These are phyloP conservation scores for Leguminivora glycinivorella DNA, from an alignment of 1,140 invertebrate genomes.

Conservation along the genomic window DNA sequence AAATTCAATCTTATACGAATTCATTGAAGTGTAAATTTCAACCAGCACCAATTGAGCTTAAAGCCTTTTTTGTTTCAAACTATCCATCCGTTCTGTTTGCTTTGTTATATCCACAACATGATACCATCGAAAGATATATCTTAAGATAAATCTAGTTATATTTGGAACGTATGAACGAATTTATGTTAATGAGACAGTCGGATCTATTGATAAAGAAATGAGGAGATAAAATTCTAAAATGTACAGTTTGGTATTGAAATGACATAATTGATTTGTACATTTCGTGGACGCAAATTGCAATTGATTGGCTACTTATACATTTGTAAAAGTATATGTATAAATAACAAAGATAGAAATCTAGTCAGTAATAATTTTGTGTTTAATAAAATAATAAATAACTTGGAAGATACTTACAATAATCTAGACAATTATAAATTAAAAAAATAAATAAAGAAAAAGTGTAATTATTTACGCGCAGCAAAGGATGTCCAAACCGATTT, in stretches of 20 bases:
- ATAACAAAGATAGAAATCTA: slow-evolving; percentile 5
- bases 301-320: neutral
- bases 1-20: neutral
- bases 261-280: slow-evolving; percentile 23
- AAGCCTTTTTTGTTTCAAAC: neutral
- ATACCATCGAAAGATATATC: slow-evolving; percentile 39
- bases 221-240: slow-evolving; percentile 24
- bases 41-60: neutral
- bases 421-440: slow-evolving; percentile 2
- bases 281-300: slow-evolving; percentile 3
- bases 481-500: slow-evolving; percentile 20
- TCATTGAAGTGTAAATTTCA: neutral
- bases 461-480: slow-evolving; percentile 14
- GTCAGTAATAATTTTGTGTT: neutral
- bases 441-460: neutral
- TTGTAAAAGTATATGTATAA: neutral
- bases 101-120: slow-evolving; percentile 26
- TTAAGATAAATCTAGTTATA: slow-evolving; percentile 36
- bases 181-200: slow-evolving; percentile 26
- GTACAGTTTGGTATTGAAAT: slow-evolving; percentile 7
- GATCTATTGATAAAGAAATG: slow-evolving; percentile 25
- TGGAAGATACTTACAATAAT: neutral
- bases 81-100: slow-evolving; percentile 26
- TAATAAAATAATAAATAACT: neutral
- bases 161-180: slow-evolving; percentile 29